These are phyloP conservation scores for Drosophila sproati DNA, from an alignment of 1,140 invertebrate species.

Conservation along the genomic window DNA sequence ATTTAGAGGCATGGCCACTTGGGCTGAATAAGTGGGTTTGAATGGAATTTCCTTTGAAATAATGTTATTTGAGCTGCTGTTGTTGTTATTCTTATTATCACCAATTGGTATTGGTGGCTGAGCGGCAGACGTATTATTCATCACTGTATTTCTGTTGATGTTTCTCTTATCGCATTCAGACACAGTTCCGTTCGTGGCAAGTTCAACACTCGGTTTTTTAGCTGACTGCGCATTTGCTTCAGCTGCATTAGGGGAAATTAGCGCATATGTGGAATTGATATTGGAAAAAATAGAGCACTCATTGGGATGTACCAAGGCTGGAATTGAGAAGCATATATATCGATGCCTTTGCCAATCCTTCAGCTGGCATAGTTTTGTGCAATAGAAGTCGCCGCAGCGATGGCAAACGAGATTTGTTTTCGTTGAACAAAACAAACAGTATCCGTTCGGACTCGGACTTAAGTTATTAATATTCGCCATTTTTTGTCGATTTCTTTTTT, in stretches of 20 bases:
- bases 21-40: background rate
- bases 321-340: constrained; percentile 65
- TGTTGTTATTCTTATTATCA: background rate
- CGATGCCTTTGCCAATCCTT: constrained; percentile 63
- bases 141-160: background rate
- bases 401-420: constrained; percentile 45
- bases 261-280: background rate
- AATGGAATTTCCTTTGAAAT: background rate
- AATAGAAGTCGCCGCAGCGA: constrained; percentile 70
- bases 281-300: constrained; percentile 26
- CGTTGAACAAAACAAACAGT: constrained; percentile 45
- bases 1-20: constrained; percentile 25
- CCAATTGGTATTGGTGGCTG: background rate
- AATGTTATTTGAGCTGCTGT: constrained; percentile 5
- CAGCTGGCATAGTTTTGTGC: constrained; percentile 53
- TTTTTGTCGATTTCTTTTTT: background rate
- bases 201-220: background rate
- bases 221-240: background rate
- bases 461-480: background rate
- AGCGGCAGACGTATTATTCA: background rate
- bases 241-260: background rate
- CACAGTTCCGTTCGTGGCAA: background rate
- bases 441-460: background rate
- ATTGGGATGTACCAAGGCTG: constrained; percentile 49
- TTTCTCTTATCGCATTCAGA: background rate